These are phyloP conservation scores for Blastobasis lacticolella DNA, from an alignment of 2,888 invertebrate genomes.

Conservation along the genomic window DNA sequence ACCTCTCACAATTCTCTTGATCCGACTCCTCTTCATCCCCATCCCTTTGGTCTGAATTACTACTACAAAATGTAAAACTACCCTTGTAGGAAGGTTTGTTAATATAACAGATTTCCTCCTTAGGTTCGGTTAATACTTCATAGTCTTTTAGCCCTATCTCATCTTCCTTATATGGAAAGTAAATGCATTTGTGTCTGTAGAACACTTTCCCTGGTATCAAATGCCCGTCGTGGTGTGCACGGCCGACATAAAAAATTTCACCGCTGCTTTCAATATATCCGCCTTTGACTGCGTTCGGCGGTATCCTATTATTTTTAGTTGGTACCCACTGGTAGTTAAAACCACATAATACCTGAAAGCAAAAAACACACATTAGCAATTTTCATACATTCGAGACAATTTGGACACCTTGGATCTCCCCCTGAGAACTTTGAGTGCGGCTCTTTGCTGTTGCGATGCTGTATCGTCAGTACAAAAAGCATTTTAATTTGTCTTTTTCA, in stretches of 20 bases:
- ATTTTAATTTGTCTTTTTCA: too few relatives aligned
- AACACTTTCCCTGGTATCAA: slow-evolving; percentile 80
- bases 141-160: slow-evolving; percentile 11
- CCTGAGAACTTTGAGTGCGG: too few relatives aligned
- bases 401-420: too few relatives aligned
- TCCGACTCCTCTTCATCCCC: too few relatives aligned
- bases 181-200: slow-evolving; percentile 77
- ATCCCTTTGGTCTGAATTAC: too few relatives aligned
- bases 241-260: slow-evolving; percentile 72
- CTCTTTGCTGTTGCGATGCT: too few relatives aligned
- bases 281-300: slow-evolving; percentile 76
- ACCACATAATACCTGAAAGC: slow-evolving; percentile 40
- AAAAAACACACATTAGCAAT: neutral
- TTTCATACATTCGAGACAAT: too few relatives aligned
- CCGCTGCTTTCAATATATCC: slow-evolving; percentile 54
- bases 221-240: slow-evolving; percentile 79
- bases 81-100: neutral
- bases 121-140: slow-evolving; percentile 18
- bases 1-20: too few relatives aligned
- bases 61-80: too few relatives aligned
- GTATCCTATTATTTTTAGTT: slow-evolving; percentile 69
- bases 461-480: too few relatives aligned
- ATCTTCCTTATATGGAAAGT: slow-evolving; percentile 66
- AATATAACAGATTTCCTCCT: neutral
- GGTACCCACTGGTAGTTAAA: slow-evolving; percentile 57